These are phyloP conservation scores for Eriocheir sinensis DNA, from an alignment of 1,140 invertebrate genomes.

Conservation along the genomic window DNA sequence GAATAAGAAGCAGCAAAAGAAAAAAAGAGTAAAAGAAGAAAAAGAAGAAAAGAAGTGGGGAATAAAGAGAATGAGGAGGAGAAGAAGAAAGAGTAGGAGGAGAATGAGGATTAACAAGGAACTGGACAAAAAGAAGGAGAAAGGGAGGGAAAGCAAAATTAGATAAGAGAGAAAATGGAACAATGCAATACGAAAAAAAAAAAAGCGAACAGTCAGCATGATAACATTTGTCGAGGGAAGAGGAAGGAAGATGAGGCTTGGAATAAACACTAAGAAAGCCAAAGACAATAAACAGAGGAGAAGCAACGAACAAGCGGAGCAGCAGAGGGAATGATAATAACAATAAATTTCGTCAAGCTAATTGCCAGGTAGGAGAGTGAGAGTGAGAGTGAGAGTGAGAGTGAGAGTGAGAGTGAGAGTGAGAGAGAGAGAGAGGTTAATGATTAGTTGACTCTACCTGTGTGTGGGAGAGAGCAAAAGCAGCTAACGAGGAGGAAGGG, in stretches of 20 bases:
- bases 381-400: neutral
- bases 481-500: neutral
- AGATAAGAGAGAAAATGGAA: neutral
- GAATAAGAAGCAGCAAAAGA: too few species aligned
- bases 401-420: neutral
- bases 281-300: too few species aligned
- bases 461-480: neutral
- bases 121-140: neutral
- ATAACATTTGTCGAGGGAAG: too few species aligned
- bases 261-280: too few species aligned
- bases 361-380: neutral
- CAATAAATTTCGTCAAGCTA: too few species aligned
- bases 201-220: neutral
- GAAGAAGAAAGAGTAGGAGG: too few species aligned
- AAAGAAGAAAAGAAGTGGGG: too few species aligned
- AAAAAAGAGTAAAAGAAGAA: too few species aligned
- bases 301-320: too few species aligned
- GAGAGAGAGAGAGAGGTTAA: neutral
- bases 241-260: too few species aligned
- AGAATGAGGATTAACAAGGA: neutral
- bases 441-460: neutral
- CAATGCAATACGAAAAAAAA: neutral
- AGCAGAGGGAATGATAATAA: too few species aligned
- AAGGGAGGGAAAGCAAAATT: neutral
- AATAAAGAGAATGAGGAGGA: too few species aligned